phyloP scores from a whole-genome alignment of 2,113 vertebrate species.

The Lepus americanus region DNA sequence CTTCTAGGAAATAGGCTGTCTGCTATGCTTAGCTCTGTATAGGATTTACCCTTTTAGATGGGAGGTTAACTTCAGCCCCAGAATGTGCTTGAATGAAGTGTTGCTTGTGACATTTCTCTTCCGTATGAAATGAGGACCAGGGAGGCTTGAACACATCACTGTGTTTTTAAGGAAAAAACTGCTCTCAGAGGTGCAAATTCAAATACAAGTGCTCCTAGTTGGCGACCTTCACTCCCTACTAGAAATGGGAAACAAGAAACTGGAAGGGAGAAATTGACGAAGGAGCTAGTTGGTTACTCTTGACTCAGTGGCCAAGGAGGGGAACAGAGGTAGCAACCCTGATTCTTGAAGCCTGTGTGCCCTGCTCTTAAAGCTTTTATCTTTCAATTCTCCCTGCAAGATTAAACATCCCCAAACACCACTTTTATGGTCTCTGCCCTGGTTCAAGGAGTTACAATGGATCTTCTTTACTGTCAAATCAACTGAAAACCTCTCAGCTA shows the following conservation, averaged over 20 bases:
- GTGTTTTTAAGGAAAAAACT: slow-evolving; percentile 64
- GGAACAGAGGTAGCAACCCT: slow-evolving; percentile 19
- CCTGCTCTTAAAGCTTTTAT: slow-evolving; percentile 68
- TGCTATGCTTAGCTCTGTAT: not conserved
- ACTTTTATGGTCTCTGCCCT: slow-evolving; percentile 74
- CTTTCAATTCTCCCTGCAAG: slow-evolving; percentile 78
- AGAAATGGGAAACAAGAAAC: slow-evolving; percentile 38
- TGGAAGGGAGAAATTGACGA: slow-evolving; percentile 44
- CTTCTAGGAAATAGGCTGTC: slow-evolving; percentile 32
- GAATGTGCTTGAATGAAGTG: not conserved
- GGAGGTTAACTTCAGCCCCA: slow-evolving; percentile 33
- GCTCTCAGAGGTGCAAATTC: slow-evolving; percentile 36
- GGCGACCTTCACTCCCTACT: not conserved
- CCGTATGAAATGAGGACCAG: slow-evolving; percentile 21
- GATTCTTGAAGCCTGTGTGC: slow-evolving; percentile 61
- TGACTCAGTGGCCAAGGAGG: slow-evolving; percentile 59
- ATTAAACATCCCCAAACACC: slow-evolving; percentile 78
- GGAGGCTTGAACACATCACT: slow-evolving; percentile 16
- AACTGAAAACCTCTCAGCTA: slow-evolving; percentile 66
- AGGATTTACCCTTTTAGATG: slow-evolving; percentile 4
- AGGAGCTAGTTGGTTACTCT: slow-evolving; percentile 48
- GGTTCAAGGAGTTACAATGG: slow-evolving; percentile 78
- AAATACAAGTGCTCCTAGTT: not conserved
- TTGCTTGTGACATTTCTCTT: slow-evolving; percentile 61
- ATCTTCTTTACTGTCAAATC: slow-evolving; percentile 81